Evolutionary conservation across 2,113 vertebrate genomes (phyloP), one percentile per base, ranked within the genome.

Genomic region (Nibea coibor): DNA sequence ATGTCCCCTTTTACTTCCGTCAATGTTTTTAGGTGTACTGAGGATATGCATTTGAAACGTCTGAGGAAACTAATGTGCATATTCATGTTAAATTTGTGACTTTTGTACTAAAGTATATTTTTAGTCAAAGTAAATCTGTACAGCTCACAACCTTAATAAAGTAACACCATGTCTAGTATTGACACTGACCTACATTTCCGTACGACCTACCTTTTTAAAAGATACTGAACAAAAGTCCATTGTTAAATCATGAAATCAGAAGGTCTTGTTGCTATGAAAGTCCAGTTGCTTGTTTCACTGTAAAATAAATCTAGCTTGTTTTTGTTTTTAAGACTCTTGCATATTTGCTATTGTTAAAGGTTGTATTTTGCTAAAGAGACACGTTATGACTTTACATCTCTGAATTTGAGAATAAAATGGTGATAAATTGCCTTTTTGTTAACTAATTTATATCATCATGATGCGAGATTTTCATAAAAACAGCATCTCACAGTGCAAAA

Each of bases 21-120:
- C 56, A 71, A 65, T 75, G 68, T 73, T 87, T 59, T 11, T 80
- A 64, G 62, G 4, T 79, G 4, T 79, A 61, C 48, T 70, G 20
- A 72, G 39, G 19, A 71, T 61, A 26, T 64, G 12, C 6, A 73
- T 73, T 81, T 76, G 12, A 80, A 81, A 86, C 53, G 61, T 70
- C 19, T 35, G 14, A 67, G 59, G 43, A 86, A 81, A 73, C 19
- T 39, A 51, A 57, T 77, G 39, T 62, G 58, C 56, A 66, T 43
- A 22, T 72, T 87, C 28, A 31, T 62, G 22, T 80, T 65, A 24
- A 82, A 61, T 72, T 72, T 65, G 59, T 61, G 53, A 82, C 86
- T 89, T 88, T 88, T 90, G 61, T 87, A 91, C 62, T 87, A 68
- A 82, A 90, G 19, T 77, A 75, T 85, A 83, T 89, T 91, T 91